Evolutionary conservation across 2,113 vertebrate species (phyloP).

Genomic region (Peucedramus taeniatus): DNA sequence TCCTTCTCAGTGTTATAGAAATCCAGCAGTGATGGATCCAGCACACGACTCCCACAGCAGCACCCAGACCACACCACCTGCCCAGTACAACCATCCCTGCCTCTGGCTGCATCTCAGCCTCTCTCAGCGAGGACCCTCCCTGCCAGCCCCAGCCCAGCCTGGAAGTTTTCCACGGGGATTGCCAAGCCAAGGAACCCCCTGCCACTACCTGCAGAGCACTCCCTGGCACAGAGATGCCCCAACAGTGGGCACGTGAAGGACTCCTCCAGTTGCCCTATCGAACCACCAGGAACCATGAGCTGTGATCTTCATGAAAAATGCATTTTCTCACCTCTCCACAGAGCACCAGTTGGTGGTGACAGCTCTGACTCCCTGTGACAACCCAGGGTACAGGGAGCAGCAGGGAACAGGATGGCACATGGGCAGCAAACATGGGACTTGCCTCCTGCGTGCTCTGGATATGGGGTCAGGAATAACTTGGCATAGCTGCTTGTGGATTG

Average conservation of each 20-base stretch:
- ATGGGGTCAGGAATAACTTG: not conserved
- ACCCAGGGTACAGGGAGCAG: not conserved
- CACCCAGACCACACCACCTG: fast-evolving
- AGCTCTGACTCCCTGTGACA: not conserved
- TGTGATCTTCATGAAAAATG: not conserved
- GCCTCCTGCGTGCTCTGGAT: fast-evolving
- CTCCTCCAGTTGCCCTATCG: not conserved
- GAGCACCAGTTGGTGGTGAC: fast-evolving
- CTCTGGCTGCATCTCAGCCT: not conserved
- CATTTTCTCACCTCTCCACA: not conserved
- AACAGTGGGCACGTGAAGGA: fast-evolving
- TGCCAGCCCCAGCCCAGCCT: not conserved
- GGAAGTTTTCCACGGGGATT: fast-evolving
- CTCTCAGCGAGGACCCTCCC: not conserved
- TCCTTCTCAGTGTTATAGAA: not conserved
- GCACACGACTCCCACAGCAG: not conserved
- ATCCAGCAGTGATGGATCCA: fast-evolving
- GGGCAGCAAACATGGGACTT: fast-evolving
- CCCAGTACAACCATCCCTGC: not conserved
- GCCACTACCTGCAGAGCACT: not conserved
- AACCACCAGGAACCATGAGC: fast-evolving
- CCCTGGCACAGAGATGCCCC: fast-evolving
- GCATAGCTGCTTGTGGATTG: not conserved
- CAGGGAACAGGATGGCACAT: not conserved
- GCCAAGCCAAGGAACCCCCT: not conserved